phyloP scores from a whole-genome alignment of 2,888 invertebrate genomes.

The Apoda limacodes region DNA sequence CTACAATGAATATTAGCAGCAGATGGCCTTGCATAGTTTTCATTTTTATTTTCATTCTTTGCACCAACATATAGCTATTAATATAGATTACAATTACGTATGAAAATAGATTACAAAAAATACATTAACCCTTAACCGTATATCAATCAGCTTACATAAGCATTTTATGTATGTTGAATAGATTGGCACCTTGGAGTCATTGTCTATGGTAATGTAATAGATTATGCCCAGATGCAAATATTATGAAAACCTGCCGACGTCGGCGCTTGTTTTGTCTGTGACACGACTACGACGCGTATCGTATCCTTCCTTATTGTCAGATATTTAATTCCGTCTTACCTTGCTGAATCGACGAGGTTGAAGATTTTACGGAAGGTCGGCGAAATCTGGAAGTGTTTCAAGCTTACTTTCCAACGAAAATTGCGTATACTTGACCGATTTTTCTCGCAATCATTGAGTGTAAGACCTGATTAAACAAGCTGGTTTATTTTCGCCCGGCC shows the following conservation, averaged over 20 bases:
- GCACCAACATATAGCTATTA: no score
- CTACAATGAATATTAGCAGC: no score
- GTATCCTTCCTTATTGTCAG: no score
- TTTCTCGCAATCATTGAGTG: constrained; percentile 34
- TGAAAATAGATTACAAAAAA: no score
- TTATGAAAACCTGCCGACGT: constrained; percentile 42
- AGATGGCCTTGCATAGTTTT: constrained; percentile 1
- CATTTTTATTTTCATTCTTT: constrained; percentile 22
- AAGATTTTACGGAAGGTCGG: constrained; percentile 3
- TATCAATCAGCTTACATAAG: no score
- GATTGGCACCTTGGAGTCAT: constrained; percentile 44
- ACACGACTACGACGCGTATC: no score
- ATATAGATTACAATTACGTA: no score
- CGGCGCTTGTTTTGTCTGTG: constrained; percentile 38
- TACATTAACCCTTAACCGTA: no score
- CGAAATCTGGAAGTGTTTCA: constrained; percentile 35
- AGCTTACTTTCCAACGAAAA: constrained; percentile 31
- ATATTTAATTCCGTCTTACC: no score
- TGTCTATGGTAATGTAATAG: constrained; percentile 35
- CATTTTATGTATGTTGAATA: no score
- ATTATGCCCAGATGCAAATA: constrained; percentile 29
- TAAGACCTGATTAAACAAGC: constrained; percentile 47
- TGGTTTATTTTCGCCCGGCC: constrained; percentile 57
- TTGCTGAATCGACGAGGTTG: no score
- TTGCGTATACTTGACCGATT: constrained; percentile 58